Conservation (phyloP, 2,113 vertebrate species). For the Anser brachyrhynchus region DNA sequence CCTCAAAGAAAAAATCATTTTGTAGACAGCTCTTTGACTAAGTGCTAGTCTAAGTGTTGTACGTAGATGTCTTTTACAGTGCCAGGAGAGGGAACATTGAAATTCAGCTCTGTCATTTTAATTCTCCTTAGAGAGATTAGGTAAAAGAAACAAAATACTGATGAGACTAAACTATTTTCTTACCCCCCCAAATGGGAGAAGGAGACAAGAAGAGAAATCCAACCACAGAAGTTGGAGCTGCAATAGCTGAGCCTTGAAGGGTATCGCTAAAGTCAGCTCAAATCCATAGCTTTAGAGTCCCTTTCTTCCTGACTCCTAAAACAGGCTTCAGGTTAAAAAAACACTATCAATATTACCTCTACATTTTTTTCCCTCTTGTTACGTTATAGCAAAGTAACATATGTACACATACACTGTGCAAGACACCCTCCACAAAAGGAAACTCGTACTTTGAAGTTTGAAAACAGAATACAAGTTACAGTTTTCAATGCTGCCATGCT, state of each 20-base stretch:
- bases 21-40: neutral
- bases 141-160: constrained; percentile 32
- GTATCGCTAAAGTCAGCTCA: neutral
- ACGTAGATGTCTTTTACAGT: neutral
- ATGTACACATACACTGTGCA: neutral
- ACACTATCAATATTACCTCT: neutral
- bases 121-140: constrained; percentile 29
- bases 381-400: neutral
- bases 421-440: neutral
- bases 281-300: neutral
- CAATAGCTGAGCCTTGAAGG: neutral
- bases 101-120: constrained; percentile 20
- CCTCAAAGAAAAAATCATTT: neutral
- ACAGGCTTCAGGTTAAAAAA: neutral
- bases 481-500: neutral
- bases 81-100: neutral
- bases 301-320: neutral
- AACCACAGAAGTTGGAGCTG: neutral
- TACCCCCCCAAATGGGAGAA: neutral
- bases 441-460: neutral
- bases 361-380: neutral
- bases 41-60: neutral
- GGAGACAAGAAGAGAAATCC: neutral
- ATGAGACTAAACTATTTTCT: constrained; percentile 43
- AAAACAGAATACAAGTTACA: neutral